Evolutionary conservation across 2,797 vertebrate genomes (phyloP), one percentile per base, ranked within the genome.

Genomic region (Crenichthys baileyi): DNA sequence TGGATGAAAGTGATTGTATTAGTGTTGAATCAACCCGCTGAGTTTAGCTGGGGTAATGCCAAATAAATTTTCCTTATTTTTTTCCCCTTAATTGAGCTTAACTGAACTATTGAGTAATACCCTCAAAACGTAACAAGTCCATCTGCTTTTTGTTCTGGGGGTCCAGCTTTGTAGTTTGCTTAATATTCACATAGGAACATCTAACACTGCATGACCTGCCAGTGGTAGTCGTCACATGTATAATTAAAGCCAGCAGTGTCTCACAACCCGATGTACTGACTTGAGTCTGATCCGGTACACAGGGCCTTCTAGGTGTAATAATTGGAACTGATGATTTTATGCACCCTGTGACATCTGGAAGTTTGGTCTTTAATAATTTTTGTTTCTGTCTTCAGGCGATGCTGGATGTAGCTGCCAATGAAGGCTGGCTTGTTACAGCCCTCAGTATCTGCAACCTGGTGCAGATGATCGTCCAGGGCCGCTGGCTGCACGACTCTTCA

Each of bases 381-480:
- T 73, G 9, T 60, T 18, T 51, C 44, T 76, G 24, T 44, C 39
- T 12, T 79, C 85, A 99, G 98, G 97, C 98, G 15, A 97, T 99
- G 97, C 90, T 99, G 93, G 98, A 99, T 75, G 95, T 98, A 50
- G 96, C 96, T 83, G 98, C 98, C 11, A 96, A 96, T 48, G 97
- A 99, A 81, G 98, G 98, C 78, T 99, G 98, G 98, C 94, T 99
- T 26, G 96, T 98, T 63, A 94, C 97, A 5, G 96, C 95, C 72
- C 92, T 99, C 73, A 96, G 96, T 77, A 95, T 99, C 84, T 98
- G 97, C 76, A 96, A 44, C 83, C 94, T 99, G 72, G 93, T 99
- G 36, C 98, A 99, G 94, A 99, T 99, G 98, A 91, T 99, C 18
- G 88, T 99, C 80, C 98, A 99, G 92, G 97, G 97, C 1, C 93